Conservation (phyloP, 2,797 vertebrate genomes). For the Sarcophilus harrisii region DNA sequence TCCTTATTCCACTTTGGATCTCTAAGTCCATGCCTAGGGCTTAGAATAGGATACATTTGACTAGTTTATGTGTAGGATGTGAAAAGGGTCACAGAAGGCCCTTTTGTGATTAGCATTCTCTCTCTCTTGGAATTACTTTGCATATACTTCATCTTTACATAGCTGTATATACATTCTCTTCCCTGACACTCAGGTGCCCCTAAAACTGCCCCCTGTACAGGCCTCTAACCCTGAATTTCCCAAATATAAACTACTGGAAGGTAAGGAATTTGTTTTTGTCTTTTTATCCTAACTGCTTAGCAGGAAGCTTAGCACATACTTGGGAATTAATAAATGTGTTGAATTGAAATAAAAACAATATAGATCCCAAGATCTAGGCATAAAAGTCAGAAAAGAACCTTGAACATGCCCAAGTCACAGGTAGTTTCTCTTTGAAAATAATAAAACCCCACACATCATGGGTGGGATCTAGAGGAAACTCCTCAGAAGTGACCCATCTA, state of each 20-base stretch:
- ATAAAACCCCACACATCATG: background rate
- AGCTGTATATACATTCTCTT: background rate
- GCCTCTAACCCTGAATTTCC: background rate
- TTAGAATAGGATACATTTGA: background rate
- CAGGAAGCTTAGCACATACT: background rate
- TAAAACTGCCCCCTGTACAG: background rate
- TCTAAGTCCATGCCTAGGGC: background rate
- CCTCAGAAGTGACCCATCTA: background rate
- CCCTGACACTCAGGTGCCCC: background rate
- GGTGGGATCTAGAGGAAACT: background rate
- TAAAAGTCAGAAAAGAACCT: slow-evolving; percentile 19
- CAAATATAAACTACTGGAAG: background rate
- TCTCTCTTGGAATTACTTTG: background rate
- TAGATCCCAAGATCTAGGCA: background rate
- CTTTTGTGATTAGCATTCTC: background rate
- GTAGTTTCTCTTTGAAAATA: background rate
- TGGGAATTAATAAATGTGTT: background rate
- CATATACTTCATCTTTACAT: background rate
- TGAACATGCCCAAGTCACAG: background rate
- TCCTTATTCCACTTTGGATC: background rate
- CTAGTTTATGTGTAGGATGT: background rate
- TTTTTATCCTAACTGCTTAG: background rate
- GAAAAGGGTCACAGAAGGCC: background rate
- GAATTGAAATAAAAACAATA: background rate
- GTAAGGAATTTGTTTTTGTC: background rate